Percentiles rank a stretch among this genome's conserved stretches.
Evolutionary conservation across 2,888 invertebrate genomes (phyloP).

Genomic region (Dasysyrphus albostriatus): DNA sequence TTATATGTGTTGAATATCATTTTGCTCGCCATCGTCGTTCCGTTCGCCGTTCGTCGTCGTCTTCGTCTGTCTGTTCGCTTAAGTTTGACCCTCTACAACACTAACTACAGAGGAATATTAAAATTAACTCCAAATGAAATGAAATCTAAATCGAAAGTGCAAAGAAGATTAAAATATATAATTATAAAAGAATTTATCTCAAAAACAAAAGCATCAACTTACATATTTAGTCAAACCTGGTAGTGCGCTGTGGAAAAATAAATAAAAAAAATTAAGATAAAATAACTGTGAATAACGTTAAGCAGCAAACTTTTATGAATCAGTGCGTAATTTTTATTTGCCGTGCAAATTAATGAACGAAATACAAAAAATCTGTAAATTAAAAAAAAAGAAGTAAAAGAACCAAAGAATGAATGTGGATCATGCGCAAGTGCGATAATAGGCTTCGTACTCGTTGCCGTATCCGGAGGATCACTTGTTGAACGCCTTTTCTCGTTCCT

Average conservation of each 20-base stretch:
- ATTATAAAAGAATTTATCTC: background rate
- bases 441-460: conserved; percentile 72
- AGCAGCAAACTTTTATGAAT: conserved; percentile 69
- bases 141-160: conserved; percentile 68
- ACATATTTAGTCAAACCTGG: conserved; percentile 6
- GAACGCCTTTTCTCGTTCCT: conserved; percentile 72
- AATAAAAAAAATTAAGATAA: conserved; percentile 17
- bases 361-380: conserved; percentile 35
- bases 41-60: conserved; percentile 44
- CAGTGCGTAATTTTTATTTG: conserved; percentile 74
- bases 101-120: conserved; percentile 53
- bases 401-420: conserved; percentile 72
- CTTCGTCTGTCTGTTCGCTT: conserved; percentile 45
- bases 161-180: conserved; percentile 35
- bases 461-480: conserved; percentile 76
- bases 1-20: conserved; percentile 72
- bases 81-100: conserved; percentile 63
- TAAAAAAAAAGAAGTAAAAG: conserved; percentile 48
- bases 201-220: background rate
- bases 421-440: conserved; percentile 76
- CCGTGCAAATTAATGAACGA: conserved; percentile 75
- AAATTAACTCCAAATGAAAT: conserved; percentile 16
- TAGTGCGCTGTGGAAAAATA: background rate
- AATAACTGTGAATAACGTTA: conserved; percentile 6
- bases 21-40: conserved; percentile 54